Percentiles rank a stretch among this genome's conserved stretches.
These are phyloP conservation scores for Pammene aurita DNA, from an alignment of 2,888 invertebrate genomes.

Conservation along the genomic window DNA sequence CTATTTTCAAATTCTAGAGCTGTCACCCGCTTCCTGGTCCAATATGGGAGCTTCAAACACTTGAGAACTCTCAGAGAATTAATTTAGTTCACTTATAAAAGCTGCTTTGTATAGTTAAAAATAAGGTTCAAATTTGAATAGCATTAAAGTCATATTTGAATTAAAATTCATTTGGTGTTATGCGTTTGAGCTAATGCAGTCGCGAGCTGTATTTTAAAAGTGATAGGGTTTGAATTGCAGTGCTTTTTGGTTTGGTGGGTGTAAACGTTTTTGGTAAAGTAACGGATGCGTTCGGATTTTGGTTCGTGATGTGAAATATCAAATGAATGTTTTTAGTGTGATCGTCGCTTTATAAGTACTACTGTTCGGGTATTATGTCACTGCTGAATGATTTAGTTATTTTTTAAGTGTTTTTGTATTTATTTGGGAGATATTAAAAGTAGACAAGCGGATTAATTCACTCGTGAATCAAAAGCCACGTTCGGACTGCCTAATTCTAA, in stretches of 20 bases:
- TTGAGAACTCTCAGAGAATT: constrained; percentile 46
- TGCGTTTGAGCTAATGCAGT: constrained; percentile 12
- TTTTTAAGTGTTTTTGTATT: constrained; percentile 23
- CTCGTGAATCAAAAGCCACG: constrained; percentile 9
- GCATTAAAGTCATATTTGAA: constrained; percentile 24
- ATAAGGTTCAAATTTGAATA: constrained; percentile 33
- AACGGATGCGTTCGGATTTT: constrained; percentile 38
- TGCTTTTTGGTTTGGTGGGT: neutral
- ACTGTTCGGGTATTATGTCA: constrained; percentile 34
- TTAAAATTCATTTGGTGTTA: constrained; percentile 31
- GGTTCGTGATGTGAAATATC: constrained; percentile 39
- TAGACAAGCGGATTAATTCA: constrained; percentile 10
- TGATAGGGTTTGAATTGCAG: constrained; percentile 17
- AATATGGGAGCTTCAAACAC: constrained; percentile 59
- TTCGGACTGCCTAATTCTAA: neutral
- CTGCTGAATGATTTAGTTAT: constrained; percentile 24
- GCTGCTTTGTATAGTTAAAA: constrained; percentile 1
- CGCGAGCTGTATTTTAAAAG: constrained; percentile 11
- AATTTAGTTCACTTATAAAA: constrained; percentile 47
- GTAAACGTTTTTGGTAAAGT: constrained; percentile 7
- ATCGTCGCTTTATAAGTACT: constrained; percentile 31
- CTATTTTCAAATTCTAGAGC: constrained; percentile 67
- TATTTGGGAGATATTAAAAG: constrained; percentile 4
- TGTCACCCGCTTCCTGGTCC: constrained; percentile 69
- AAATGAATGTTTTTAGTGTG: constrained; percentile 37